Evolutionary conservation across 2,113 vertebrate species (phyloP).

Genomic region (Antechinus flavipes): DNA sequence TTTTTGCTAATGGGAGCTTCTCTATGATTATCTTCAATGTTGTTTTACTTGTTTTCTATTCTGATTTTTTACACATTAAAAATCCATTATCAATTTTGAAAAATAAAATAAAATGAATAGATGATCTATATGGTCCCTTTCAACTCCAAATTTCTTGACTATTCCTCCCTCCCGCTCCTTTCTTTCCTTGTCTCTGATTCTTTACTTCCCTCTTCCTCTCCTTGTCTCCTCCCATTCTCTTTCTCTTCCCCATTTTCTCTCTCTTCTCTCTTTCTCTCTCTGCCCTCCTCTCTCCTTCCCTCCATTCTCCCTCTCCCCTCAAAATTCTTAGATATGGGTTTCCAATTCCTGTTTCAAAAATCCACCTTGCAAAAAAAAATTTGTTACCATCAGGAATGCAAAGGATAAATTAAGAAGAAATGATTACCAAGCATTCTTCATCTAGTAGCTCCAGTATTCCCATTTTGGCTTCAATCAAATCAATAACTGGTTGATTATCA

Average conservation of each 20-base stretch:
- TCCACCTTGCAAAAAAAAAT: neutral
- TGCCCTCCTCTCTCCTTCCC: no score
- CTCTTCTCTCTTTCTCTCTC: no score
- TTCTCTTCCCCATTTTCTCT: no score
- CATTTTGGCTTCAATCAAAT: slow-evolving; percentile 98
- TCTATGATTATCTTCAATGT: neutral
- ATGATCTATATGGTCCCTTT: neutral
- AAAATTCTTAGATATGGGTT: slow-evolving; percentile 18
- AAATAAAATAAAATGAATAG: neutral
- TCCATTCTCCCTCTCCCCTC: no score
- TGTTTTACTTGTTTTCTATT: neutral
- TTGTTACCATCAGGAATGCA: neutral
- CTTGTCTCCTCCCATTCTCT: no score
- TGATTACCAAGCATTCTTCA: slow-evolving; percentile 95
- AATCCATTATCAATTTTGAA: neutral
- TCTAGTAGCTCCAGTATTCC: slow-evolving; percentile 96
- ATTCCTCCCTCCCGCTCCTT: no score
- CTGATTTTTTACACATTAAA: neutral
- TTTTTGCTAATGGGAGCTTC: neutral
- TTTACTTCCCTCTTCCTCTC: neutral
- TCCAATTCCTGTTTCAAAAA: neutral
- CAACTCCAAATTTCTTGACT: neutral
- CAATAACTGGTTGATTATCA: slow-evolving; percentile 97
- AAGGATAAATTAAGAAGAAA: neutral
- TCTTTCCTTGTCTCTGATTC: neutral